These are phyloP conservation scores for Heterodera filipjevi DNA, from an alignment of 2,888 invertebrate species.

Conservation along the genomic window DNA sequence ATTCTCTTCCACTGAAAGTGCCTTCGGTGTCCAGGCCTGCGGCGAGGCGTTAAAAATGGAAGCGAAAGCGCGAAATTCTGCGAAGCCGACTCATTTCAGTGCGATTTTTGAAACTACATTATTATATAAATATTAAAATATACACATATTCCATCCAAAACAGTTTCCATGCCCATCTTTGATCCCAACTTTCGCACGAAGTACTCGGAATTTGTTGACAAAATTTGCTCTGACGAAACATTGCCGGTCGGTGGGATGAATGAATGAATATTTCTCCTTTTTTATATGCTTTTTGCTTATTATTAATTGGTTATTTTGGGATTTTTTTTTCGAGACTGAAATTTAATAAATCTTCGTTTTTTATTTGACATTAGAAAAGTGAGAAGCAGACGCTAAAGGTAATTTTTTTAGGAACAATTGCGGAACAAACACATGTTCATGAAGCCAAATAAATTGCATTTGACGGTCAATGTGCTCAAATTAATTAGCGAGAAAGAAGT, in stretches of 20 bases:
- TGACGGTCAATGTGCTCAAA: conserved; percentile 33
- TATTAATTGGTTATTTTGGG: too few relatives aligned
- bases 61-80: not conserved
- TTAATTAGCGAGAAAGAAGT: conserved; percentile 29
- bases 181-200: conserved; percentile 1
- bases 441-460: conserved; percentile 25
- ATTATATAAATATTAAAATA: too few relatives aligned
- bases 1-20: conserved; percentile 8
- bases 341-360: too few relatives aligned
- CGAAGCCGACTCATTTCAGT: conserved; percentile 24
- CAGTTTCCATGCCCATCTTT: conserved; percentile 18
- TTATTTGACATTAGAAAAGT: too few relatives aligned
- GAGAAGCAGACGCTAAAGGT: too few relatives aligned
- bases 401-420: conserved; percentile 28
- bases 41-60: conserved; percentile 10
- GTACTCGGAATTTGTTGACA: not conserved
- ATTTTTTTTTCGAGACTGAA: too few relatives aligned
- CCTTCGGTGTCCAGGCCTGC: conserved; percentile 18
- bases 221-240: conserved; percentile 16
- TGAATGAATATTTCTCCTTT: too few relatives aligned
- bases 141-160: too few relatives aligned
- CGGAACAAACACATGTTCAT: conserved; percentile 29
- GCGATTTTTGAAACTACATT: too few relatives aligned
- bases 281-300: too few relatives aligned
- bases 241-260: conserved; percentile 16